A percentile compares a stretch with the other conserved stretches of the same genome.
Conservation (phyloP, 1,140 invertebrate species). For the Musca domestica region DNA sequence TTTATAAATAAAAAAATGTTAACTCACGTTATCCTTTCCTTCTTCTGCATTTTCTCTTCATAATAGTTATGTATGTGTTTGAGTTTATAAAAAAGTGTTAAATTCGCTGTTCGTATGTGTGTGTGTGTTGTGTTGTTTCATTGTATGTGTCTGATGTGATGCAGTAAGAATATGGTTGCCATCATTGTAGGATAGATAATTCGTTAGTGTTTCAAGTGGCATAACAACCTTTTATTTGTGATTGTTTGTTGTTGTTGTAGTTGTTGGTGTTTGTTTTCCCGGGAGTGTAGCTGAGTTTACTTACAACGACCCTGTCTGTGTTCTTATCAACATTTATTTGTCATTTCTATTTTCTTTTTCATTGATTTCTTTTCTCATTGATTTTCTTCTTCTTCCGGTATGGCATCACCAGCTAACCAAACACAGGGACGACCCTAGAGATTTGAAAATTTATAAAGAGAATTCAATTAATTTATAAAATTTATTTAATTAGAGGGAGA, state of each 20-base stretch:
- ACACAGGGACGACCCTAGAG: conserved; percentile 50
- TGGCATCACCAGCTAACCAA: conserved; percentile 50
- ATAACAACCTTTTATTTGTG: conserved; percentile 7
- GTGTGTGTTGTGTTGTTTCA: neutral
- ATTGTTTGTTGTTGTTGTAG: too few relatives aligned
- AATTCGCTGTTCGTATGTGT: neutral
- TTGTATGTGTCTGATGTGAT: neutral
- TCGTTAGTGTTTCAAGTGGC: conserved; percentile 5
- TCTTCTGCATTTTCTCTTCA: too few relatives aligned
- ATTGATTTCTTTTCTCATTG: conserved; percentile 29
- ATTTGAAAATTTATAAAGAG: too few relatives aligned
- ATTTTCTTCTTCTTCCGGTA: conserved; percentile 51
- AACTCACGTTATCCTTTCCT: too few relatives aligned
- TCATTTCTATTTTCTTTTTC: too few relatives aligned
- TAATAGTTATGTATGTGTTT: neutral
- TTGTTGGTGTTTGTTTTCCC: neutral
- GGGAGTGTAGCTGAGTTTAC: neutral
- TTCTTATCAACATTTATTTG: neutral
- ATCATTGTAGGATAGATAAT: conserved; percentile 11
- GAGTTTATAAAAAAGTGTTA: neutral
- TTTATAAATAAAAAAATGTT: too few relatives aligned
- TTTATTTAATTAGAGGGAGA: too few relatives aligned
- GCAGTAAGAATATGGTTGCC: neutral
- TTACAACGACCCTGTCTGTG: neutral
- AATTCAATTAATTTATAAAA: too few relatives aligned